Evolutionary conservation across 2,888 invertebrate genomes (phyloP), one percentile per base, ranked within the genome.

Genomic region (Pycnomerus fuliginosus): DNA sequence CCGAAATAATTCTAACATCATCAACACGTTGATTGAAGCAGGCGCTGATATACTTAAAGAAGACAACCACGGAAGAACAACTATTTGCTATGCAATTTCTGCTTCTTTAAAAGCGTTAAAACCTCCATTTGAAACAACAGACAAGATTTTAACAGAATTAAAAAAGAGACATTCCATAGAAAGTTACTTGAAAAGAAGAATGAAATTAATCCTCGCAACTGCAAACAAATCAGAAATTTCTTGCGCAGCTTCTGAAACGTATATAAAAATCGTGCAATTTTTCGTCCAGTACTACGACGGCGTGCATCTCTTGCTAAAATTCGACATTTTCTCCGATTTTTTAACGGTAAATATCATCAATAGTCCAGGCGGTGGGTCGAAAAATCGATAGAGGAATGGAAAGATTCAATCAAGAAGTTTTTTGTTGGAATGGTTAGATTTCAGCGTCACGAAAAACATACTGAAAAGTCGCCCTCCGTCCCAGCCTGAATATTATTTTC

Each of bases 51-150:
- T 68, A 13, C 51, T 61, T 7, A 51, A 60, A 16, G 68, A 70
- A 49, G 72, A 73, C 48, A 53, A 62, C 44, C 64, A 64, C 45
- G 67, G 68, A 10, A 67, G 70, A 37, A 69, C 68, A 4, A 67
- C 70, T 5, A 50, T 72, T 5, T 71, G 72, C 47, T 71, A 72
- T 44, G 67, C 67, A 5, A 65, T 70, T 32, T 64, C 69, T 15
- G 61, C 67, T n/a, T 59, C 68, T n/a, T 55, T 61, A 8, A 71
- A 70, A 50, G 54, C 56, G 29, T 38, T 60, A 11, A 51, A 61
- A 22, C 52, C 60, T 5, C 64, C 68, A 3, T 60, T 56, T 52
- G 22, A 51, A 3, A 56, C 68, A 2, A 52, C 67, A 2, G 65
- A 68, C 16, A 57, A 52, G 40, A 49, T 72, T 13, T 46, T 67